Conservation (phyloP, 2,113 vertebrate species). For the Sakesphorus luctuosus region DNA sequence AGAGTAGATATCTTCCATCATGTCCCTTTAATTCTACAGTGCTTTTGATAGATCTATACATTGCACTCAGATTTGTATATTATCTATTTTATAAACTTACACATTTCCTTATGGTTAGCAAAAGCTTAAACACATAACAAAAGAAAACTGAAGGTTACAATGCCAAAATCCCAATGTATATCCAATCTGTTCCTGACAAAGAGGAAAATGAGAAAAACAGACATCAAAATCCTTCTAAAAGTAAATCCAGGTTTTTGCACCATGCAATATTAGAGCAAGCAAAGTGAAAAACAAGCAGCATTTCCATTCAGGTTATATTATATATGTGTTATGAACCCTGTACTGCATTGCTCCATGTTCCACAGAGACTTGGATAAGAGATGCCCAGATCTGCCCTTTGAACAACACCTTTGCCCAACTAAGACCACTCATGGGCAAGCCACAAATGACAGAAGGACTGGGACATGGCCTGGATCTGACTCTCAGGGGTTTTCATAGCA, state of each 20-base stretch:
- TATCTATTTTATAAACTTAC: neutral
- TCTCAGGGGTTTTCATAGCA: neutral
- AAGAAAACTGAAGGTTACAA: neutral
- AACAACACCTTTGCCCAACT: neutral
- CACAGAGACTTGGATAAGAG: neutral
- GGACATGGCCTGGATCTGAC: neutral
- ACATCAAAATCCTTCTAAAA: neutral
- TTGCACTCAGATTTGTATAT: neutral
- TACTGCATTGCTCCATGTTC: neutral
- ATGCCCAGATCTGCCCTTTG: neutral
- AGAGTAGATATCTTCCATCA: neutral
- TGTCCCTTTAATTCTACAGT: neutral
- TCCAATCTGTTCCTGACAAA: neutral
- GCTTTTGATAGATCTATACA: neutral
- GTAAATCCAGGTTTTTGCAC: neutral
- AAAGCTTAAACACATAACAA: neutral
- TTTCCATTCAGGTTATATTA: neutral
- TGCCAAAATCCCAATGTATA: neutral
- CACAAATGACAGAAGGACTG: neutral
- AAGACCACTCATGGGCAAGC: neutral
- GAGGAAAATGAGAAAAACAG: neutral
- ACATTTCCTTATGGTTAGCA: neutral
- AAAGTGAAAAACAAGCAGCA: neutral
- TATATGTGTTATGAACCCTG: neutral
- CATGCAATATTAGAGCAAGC: neutral